Evolutionary conservation across 2,113 vertebrate species (phyloP).

Genomic region (Copsychus sechellarum): DNA sequence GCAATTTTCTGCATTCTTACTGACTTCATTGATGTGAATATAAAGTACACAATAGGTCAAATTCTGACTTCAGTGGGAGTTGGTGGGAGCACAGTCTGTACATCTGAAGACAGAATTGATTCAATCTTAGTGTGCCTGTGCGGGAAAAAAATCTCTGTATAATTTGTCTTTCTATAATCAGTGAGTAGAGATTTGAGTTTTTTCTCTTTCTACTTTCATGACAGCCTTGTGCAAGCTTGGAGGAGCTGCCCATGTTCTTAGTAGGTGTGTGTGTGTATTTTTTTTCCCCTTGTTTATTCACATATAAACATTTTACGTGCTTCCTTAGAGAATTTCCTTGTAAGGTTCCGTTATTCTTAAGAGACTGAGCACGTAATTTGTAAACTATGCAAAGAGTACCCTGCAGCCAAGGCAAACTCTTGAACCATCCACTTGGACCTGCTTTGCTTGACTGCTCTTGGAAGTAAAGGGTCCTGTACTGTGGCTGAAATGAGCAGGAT

Average conservation of each 20-base stretch:
- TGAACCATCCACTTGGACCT: neutral
- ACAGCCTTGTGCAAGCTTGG: neutral
- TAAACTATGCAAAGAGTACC: constrained; percentile 8
- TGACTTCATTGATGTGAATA: constrained; percentile 29
- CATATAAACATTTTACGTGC: constrained; percentile 29
- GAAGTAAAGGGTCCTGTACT: neutral
- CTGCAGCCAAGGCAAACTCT: neutral
- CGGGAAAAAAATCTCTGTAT: neutral
- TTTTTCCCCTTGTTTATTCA: neutral
- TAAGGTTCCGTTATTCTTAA: constrained; percentile 49
- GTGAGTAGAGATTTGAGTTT: neutral
- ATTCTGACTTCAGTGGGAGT: constrained; percentile 48
- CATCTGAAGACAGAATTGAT: constrained; percentile 29
- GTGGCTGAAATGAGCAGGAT: neutral
- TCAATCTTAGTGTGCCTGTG: neutral
- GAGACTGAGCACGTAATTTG: neutral
- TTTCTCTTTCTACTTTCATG: neutral
- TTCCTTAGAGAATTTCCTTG: constrained; percentile 42
- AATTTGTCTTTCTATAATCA: neutral
- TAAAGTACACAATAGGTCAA: constrained; percentile 54
- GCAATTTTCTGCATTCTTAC: constrained; percentile 48
- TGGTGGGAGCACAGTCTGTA: constrained; percentile 8
- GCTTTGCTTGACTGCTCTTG: neutral
- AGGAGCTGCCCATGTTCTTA: neutral
- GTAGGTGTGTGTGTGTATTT: neutral